Conservation (phyloP, 2,888 invertebrate genomes). For the Serripes groenlandicus region DNA sequence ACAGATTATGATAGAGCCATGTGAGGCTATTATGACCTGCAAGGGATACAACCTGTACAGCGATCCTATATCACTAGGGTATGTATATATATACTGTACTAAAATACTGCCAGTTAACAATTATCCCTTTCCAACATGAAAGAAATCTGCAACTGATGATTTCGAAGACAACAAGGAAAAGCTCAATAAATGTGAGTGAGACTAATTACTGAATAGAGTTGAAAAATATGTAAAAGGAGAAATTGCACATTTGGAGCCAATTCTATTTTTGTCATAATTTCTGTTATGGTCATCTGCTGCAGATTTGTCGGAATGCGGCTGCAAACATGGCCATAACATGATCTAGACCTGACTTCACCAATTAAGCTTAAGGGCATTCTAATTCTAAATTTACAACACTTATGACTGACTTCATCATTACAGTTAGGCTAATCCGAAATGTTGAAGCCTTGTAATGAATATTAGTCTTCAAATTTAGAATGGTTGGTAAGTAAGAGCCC, state of each 20-base stretch:
- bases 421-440: too few species aligned
- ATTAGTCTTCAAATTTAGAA: too few species aligned
- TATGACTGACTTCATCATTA: too few species aligned
- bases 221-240: neutral
- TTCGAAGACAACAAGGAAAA: neutral
- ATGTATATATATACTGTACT: neutral
- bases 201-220: neutral
- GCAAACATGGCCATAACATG: too few species aligned
- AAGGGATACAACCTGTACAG: slow-evolving; percentile 59
- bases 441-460: too few species aligned
- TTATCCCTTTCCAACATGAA: neutral
- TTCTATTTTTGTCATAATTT: neutral
- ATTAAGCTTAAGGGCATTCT: too few species aligned
- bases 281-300: neutral
- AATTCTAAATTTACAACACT: too few species aligned
- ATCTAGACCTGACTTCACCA: too few species aligned
- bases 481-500: too few species aligned
- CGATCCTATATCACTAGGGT: slow-evolving; percentile 7
- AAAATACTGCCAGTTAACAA: too few species aligned
- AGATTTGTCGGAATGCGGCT: too few species aligned
- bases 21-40: slow-evolving; percentile 69
- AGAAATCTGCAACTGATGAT: neutral
- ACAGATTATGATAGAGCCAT: slow-evolving; percentile 53
- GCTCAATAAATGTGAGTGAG: neutral
- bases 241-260: neutral